Base-by-base conservation (phyloP, 2,888 invertebrate genomes). In the Hirtodrosophila duncani region DNA sequence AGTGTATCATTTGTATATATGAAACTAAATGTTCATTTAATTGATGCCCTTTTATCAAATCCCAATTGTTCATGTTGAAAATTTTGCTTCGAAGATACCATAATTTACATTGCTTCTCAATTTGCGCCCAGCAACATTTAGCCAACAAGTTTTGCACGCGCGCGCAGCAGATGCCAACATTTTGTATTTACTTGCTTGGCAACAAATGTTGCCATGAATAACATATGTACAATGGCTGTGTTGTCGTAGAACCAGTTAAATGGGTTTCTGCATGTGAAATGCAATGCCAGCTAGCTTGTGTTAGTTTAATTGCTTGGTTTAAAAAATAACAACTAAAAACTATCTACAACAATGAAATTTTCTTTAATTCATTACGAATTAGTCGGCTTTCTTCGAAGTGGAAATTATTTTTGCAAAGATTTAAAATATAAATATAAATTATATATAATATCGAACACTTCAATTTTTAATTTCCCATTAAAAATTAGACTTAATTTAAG, bases 121-220 rank as follows among this genome's bases (percentile, higher is more conserved):
- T 62, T 71, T 52, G 42, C 33, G 38, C 14, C 31, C 20, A 26
- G 33, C 59, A 63, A 53, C 56, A 77, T 60, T 56, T 38, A 50
- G 52, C 62, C 74, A 77, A 72, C 72, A 65, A 78, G 65, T 78
- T 52, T 65, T 27, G 13, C 16, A 14, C 33, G 21, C 48, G 55
- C 63, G 48, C 53, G 63, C 75, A 81, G 62, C 75, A 53, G 34
- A 49, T 14, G 33, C 18, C 62, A 55, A 46, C 49, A 36, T 61
- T 38, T 30, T 33, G 11, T 21, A 34, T 43, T 13, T 44, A 30
- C 48, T 57, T 37, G 17, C 37, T 16, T 48, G 23, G 42, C 49
- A 49, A 27, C 33, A 49, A 29, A 34, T 34, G 42, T 45, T 38
- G 26, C 43, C 18, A 21, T 8, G 34, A n/a, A n/a, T 39, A 39